A percentile compares a stretch with the other conserved stretches of the same genome.
Evolutionary conservation across 35 echinoderm and acorn worm species (phyloP).

Genomic region (Heliocidaris tuberculata): DNA sequence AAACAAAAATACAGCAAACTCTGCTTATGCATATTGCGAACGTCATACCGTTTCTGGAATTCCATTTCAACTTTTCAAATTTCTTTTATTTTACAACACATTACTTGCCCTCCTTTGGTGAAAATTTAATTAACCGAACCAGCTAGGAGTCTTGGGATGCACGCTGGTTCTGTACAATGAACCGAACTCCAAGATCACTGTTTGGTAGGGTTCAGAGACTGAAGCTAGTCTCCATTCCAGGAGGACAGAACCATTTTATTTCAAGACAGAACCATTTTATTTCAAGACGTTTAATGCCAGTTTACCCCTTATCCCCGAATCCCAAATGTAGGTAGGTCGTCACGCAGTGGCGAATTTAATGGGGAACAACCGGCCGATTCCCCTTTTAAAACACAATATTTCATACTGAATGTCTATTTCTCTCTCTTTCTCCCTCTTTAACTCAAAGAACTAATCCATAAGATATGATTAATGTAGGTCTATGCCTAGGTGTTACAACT

Average conservation of each 20-base stretch:
- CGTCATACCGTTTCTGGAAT: slow-evolving; percentile 43
- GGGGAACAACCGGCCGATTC: too few relatives aligned
- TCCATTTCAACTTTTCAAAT: background rate
- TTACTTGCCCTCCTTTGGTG: slow-evolving; percentile 34
- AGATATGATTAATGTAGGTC: too few relatives aligned
- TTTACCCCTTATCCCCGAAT: too few relatives aligned
- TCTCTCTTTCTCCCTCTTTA: too few relatives aligned
- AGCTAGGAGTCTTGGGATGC: slow-evolving; percentile 12
- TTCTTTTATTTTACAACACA: slow-evolving; percentile 20
- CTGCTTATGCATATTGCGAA: background rate
- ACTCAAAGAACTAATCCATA: too few relatives aligned
- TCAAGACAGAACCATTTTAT: too few relatives aligned
- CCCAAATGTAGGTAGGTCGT: too few relatives aligned
- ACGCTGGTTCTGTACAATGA: slow-evolving; percentile 34
- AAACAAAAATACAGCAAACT: background rate
- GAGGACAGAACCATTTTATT: background rate
- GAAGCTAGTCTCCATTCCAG: background rate
- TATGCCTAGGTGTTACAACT: too few relatives aligned
- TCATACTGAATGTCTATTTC: too few relatives aligned
- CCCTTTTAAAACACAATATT: too few relatives aligned
- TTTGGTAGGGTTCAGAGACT: background rate
- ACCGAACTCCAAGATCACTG: background rate
- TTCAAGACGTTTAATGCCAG: too few relatives aligned
- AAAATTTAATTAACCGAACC: slow-evolving; percentile 55
- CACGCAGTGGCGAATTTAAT: too few relatives aligned